phyloP scores from a whole-genome alignment of 1,140 invertebrate genomes.

The Zeugodacus cucurbitae region DNA sequence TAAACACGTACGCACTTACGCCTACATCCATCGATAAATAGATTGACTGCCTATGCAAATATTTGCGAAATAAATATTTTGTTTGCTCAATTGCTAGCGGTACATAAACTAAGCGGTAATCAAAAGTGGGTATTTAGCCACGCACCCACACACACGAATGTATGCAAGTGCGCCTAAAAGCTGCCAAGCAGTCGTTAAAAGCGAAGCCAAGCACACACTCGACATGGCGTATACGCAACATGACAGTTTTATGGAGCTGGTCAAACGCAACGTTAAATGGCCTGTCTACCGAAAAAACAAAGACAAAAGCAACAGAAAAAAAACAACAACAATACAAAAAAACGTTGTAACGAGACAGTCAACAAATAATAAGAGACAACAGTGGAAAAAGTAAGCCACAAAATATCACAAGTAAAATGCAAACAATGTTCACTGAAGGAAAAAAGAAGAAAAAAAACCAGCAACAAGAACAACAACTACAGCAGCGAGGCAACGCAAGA shows the following conservation, averaged over 20 bases:
- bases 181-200: neutral
- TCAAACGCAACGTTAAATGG: constrained; percentile 25
- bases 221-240: constrained; percentile 37
- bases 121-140: neutral
- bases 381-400: neutral
- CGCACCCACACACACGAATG: neutral
- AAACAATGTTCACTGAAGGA: neutral
- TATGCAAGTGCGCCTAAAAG: neutral
- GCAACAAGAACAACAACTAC: too few relatives aligned
- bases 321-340: neutral
- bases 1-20: too few relatives aligned
- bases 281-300: neutral
- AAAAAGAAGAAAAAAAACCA: neutral
- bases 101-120: neutral
- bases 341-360: neutral
- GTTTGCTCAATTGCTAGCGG: neutral
- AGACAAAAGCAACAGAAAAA: too few relatives aligned
- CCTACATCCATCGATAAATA: neutral
- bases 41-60: neutral
- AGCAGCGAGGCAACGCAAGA: neutral
- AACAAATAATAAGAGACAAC: constrained; percentile 12
- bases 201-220: neutral
- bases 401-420: neutral
- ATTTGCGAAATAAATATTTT: neutral
- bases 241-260: constrained; percentile 36